Base-by-base conservation (phyloP, 2,113 vertebrate species). In the Sinocyclocheilus anshuiensis region DNA sequence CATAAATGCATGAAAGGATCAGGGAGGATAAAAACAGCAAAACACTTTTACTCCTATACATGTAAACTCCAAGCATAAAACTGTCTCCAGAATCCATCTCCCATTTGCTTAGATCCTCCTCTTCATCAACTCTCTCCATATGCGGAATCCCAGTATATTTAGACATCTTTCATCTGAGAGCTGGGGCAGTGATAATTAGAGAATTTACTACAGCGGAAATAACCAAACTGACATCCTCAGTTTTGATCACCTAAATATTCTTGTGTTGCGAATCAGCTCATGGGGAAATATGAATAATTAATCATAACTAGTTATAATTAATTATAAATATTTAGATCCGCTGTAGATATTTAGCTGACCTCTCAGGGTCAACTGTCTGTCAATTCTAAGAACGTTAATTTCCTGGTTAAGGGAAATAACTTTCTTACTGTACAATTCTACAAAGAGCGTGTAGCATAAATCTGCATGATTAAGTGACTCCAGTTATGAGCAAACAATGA, bases 201-300 rank as follows among this genome's bases (percentile, higher is more conserved):
- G 76, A 33, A 57, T 53, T 77, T 13, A 57, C 6, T 39, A n/a
- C 16, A 57, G 71, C 13, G 24, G 33, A 69, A 77, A 67, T 83
- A 63, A 87, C 33, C 77, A 59, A 36, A 67, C n/a, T 63, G 79
- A 83, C 57, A 78, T 57, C 26, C 36, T 24, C 75, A 55, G 7
- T 55, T 77, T 50, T 53, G 24, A 77, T 77, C 75, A 53, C 48
- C 24, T 53, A 77, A 77, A 77, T 77, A 29, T 33, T 55, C n/a
- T 15, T 22, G 4, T 42, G 50, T 78, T 78, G n/a, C n/a, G n/a
- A n/a, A n/a, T n/a, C n/a, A n/a, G n/a, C n/a, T n/a, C n/a, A n/a
- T n/a, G n/a, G n/a, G n/a, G n/a, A n/a, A n/a, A n/a, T n/a, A n/a
- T n/a, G n/a, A n/a, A n/a, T n/a, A n/a, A n/a, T n/a, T n/a, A n/a